phyloP scores from a whole-genome alignment of 2,888 invertebrate genomes.

The Glaucopsyche alexis region DNA sequence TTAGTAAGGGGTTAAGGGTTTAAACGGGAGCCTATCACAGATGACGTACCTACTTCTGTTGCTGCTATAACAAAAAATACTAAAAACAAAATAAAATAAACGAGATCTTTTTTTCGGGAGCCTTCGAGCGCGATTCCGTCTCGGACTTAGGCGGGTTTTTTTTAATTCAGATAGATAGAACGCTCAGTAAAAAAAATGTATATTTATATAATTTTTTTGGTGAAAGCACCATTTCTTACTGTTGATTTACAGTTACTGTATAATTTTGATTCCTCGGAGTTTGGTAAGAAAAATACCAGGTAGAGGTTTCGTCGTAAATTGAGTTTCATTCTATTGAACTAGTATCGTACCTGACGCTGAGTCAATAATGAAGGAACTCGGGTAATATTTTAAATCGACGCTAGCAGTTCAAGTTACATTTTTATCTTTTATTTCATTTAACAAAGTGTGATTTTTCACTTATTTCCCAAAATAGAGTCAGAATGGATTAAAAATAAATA shows the following conservation, averaged over 20 bases:
- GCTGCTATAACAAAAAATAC: too few species aligned
- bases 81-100: too few species aligned
- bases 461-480: background rate
- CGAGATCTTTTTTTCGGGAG: too few species aligned
- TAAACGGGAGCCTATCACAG: too few species aligned
- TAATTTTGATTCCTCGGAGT: background rate
- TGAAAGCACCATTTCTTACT: background rate
- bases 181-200: too few species aligned
- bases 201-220: too few species aligned
- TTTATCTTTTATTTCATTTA: background rate
- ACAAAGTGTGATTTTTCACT: background rate
- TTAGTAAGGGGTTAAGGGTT: too few species aligned
- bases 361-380: constrained; percentile 2
- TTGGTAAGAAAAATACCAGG: constrained; percentile 10
- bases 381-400: constrained; percentile 1
- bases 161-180: too few species aligned
- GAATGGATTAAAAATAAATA: background rate
- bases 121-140: too few species aligned
- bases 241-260: background rate
- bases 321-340: constrained; percentile 11
- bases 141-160: too few species aligned
- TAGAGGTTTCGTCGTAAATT: background rate
- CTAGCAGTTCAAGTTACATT: background rate
- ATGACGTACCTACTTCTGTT: too few species aligned
- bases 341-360: constrained; percentile 5